A percentile compares a stretch with the other conserved stretches of the same genome.
Conservation (phyloP, 2,797 vertebrate genomes). For the Rallus crepitans region DNA sequence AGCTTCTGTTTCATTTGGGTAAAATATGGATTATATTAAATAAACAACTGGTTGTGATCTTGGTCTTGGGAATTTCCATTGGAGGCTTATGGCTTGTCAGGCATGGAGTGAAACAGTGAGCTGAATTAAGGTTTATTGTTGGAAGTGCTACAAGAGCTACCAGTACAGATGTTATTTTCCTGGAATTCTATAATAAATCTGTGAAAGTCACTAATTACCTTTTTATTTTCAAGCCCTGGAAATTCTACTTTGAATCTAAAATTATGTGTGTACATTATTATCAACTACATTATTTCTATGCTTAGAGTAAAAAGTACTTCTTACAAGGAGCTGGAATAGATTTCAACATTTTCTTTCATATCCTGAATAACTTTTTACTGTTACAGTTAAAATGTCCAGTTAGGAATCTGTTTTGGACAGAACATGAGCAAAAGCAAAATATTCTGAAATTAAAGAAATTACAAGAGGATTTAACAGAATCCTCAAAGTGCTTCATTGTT, state of each 20-base stretch:
- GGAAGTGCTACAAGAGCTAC: background rate
- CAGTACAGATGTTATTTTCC: background rate
- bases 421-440: background rate
- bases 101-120: background rate
- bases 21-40: background rate
- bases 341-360: background rate
- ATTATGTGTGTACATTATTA: background rate
- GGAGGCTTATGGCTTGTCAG: background rate
- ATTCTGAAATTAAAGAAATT: background rate
- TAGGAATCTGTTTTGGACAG: background rate
- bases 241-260: background rate
- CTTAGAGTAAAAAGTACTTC: background rate
- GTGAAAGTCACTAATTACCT: background rate
- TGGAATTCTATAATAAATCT: background rate
- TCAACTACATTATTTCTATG: background rate
- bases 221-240: background rate
- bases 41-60: background rate
- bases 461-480: background rate
- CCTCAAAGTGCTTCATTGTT: background rate
- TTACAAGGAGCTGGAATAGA: background rate
- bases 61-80: background rate
- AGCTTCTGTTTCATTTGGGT: background rate
- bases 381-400: background rate
- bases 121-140: background rate
- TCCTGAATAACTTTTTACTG: background rate